Evolutionary conservation across 2,888 invertebrate species (phyloP).

Genomic region (Schizaphis graminum): DNA sequence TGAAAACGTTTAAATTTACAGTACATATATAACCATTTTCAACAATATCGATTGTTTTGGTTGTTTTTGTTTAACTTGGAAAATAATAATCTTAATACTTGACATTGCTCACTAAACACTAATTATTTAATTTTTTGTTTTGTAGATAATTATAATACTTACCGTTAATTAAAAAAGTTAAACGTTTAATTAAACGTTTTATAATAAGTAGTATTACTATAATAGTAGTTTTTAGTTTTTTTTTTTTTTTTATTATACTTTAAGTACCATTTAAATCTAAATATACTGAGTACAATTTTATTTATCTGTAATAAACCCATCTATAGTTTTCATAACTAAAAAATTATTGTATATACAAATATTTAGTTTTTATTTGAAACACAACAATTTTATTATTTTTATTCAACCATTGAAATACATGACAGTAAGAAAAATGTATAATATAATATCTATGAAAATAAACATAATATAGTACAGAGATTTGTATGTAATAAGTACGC

Average conservation of each 20-base stretch:
- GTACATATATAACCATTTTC: background rate
- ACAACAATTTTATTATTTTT: background rate
- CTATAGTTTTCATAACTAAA: background rate
- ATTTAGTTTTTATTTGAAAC: background rate
- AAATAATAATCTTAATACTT: background rate
- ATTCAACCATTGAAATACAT: accelerated
- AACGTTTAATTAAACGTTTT: no score
- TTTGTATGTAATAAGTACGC: background rate
- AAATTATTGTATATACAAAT: background rate
- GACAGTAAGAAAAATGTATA: background rate
- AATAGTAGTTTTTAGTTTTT: background rate
- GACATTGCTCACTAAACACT: background rate
- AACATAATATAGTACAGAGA: background rate
- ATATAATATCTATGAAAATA: background rate
- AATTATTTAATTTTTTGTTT: background rate
- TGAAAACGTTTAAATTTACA: background rate
- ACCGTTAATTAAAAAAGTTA: background rate
- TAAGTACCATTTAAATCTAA: background rate
- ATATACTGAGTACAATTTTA: background rate
- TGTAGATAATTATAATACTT: background rate
- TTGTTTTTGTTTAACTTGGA: background rate
- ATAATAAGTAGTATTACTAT: background rate
- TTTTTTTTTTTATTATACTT: background rate
- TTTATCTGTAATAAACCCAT: background rate
- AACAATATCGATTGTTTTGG: background rate